Evolutionary conservation across 2,113 vertebrate species (phyloP), one percentile per base, ranked within the genome.

Genomic region (Pipa parva): DNA sequence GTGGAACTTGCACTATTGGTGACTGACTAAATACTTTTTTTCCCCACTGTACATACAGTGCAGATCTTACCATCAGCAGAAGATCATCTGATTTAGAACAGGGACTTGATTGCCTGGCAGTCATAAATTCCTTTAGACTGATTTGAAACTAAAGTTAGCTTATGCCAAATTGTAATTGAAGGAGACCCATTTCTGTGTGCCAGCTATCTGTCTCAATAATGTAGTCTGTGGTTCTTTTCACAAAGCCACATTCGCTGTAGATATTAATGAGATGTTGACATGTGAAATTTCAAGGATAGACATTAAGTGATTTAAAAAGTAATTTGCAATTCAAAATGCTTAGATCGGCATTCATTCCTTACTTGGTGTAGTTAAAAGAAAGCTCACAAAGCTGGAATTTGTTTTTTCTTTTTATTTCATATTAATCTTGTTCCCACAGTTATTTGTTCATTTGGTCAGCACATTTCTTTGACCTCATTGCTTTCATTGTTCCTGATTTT

Each of bases 261-360:
- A 65, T 86, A 85, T 80, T 86, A 85, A 79, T 83, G 79, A 85
- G 79, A 77, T 83, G 77, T 81, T 83, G 84, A 82, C 81, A 76
- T 78, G 79, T 78, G 78, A 78, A 80, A 80, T 82, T 82, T 86
- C 73, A 79, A 84, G 79, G 83, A 84, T 81, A 81, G 80, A 78
- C 85, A 77, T 73, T 81, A 78, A 80, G 69, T 81, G 76, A 85
- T 86, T 85, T 85, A 79, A 78, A 77, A 79, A 81, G 74, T 76
- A 77, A 84, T 86, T 87, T 84, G 77, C 79, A 84, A 77, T 81
- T 85, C 81, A 78, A 76, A 85, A 73, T 71, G 59, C 57, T 65
- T 55, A 50, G 65, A 74, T 73, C 75, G 71, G 62, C 77, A 81
- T 78, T 81, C 75, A 76, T 31, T 78, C 84, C 79, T 76, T 79